These are phyloP conservation scores for Kryptopterus vitreolus DNA, from an alignment of 2,797 vertebrate genomes.

Conservation along the genomic window DNA sequence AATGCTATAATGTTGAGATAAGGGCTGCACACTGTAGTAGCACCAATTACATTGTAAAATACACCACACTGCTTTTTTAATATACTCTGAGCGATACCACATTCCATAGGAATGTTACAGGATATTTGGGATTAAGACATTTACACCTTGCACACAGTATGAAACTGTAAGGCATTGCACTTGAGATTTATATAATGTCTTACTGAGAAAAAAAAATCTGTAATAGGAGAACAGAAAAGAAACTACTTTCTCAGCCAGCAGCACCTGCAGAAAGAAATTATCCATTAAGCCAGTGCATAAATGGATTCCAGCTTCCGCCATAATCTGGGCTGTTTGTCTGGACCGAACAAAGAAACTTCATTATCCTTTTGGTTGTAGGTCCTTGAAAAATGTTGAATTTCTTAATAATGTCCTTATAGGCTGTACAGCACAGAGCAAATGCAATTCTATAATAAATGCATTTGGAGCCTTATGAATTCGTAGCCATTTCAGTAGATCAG, in stretches of 20 bases:
- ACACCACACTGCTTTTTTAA: background rate
- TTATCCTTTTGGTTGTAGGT: constrained; percentile 58
- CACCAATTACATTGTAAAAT: background rate
- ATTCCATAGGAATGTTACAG: background rate
- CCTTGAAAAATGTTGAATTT: constrained; percentile 60
- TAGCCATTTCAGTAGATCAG: constrained; percentile 33
- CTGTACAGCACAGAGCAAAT: constrained; percentile 52
- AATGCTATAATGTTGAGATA: background rate
- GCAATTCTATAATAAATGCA: constrained; percentile 63
- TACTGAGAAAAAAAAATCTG: constrained; percentile 1
- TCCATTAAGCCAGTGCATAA: constrained; percentile 59
- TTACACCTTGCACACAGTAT: background rate
- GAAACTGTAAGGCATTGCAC: background rate
- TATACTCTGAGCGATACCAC: background rate
- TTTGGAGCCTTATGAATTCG: constrained; percentile 52
- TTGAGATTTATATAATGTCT: background rate
- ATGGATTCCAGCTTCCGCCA: constrained; percentile 55
- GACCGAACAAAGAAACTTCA: constrained; percentile 62
- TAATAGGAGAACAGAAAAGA: background rate
- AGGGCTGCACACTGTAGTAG: background rate
- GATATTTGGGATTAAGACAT: background rate
- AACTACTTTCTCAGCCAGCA: constrained; percentile 33
- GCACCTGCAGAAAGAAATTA: constrained; percentile 57
- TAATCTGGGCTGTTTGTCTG: constrained; percentile 57
- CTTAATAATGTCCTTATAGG: constrained; percentile 53